Conservation (phyloP, 2,113 vertebrate species). For the Prunella fulvescens region DNA sequence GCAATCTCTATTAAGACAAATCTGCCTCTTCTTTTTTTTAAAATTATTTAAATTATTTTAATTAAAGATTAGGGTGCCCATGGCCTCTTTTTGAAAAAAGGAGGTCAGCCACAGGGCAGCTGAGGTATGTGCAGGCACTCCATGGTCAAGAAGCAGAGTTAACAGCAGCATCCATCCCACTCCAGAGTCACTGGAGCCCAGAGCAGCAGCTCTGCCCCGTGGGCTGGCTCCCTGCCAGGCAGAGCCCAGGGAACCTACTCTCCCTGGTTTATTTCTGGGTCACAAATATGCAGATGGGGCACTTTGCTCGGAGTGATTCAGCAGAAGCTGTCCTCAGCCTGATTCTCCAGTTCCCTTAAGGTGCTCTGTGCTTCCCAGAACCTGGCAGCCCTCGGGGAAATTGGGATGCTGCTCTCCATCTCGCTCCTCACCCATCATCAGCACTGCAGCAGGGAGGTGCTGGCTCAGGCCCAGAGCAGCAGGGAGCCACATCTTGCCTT, state of each 20-base stretch:
- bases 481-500: not conserved
- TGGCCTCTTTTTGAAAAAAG: not conserved
- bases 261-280: constrained; percentile 19
- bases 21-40: not conserved
- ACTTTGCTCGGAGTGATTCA: not conserved
- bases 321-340: not conserved
- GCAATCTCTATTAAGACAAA: not conserved
- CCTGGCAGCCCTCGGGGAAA: not conserved
- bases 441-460: not conserved
- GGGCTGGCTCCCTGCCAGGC: not conserved
- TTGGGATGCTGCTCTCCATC: not conserved
- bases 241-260: not conserved
- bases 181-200: not conserved
- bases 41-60: not conserved
- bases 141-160: not conserved
- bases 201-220: not conserved
- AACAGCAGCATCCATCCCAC: not conserved
- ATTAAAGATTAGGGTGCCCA: not conserved
- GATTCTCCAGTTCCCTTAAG: not conserved
- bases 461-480: not conserved
- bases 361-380: constrained; percentile 20
- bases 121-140: rapidly evolving
- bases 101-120: not conserved
- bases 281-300: not conserved
- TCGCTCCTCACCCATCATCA: not conserved